Percentiles rank a stretch among this genome's conserved stretches.
These are phyloP conservation scores for Trachelus iudaicus DNA, from an alignment of 2,888 invertebrate genomes.

Conservation along the genomic window DNA sequence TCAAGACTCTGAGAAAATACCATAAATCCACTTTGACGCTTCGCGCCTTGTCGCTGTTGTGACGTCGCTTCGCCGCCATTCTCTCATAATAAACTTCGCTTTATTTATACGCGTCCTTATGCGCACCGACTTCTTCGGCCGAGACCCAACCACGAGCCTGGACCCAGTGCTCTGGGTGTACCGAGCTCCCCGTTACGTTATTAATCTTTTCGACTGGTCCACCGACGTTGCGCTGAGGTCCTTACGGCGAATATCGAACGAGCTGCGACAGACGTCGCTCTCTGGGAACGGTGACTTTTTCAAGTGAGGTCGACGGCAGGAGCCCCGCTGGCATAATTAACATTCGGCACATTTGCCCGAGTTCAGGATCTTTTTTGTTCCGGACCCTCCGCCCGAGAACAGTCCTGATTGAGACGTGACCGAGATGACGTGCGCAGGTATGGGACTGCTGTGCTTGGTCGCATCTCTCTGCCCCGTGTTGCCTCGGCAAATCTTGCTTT, in stretches of 20 bases:
- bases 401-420: conserved; percentile 55
- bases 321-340: conserved; percentile 56
- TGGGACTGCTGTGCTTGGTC: conserved; percentile 2
- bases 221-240: too few relatives aligned
- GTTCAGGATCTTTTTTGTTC: conserved; percentile 2
- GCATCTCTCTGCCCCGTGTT: conserved; percentile 25
- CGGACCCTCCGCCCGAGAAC: neutral
- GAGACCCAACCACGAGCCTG: conserved; percentile 11
- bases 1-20: conserved; percentile 57
- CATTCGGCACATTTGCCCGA: conserved; percentile 58
- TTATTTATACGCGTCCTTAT: conserved; percentile 48
- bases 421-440: conserved; percentile 38
- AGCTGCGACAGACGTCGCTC: too few relatives aligned
- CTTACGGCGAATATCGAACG: too few relatives aligned
- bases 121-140: conserved; percentile 40
- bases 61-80: conserved; percentile 40
- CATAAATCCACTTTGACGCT: conserved; percentile 62
- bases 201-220: too few relatives aligned
- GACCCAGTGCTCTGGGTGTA: too few relatives aligned
- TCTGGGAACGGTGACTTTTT: neutral
- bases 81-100: conserved; percentile 56
- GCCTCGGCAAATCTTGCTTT: too few relatives aligned
- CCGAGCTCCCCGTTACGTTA: too few relatives aligned
- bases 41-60: conserved; percentile 55
- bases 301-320: conserved; percentile 25